Conservation (phyloP, 2,888 invertebrate species). For the Harmothoe impar region DNA sequence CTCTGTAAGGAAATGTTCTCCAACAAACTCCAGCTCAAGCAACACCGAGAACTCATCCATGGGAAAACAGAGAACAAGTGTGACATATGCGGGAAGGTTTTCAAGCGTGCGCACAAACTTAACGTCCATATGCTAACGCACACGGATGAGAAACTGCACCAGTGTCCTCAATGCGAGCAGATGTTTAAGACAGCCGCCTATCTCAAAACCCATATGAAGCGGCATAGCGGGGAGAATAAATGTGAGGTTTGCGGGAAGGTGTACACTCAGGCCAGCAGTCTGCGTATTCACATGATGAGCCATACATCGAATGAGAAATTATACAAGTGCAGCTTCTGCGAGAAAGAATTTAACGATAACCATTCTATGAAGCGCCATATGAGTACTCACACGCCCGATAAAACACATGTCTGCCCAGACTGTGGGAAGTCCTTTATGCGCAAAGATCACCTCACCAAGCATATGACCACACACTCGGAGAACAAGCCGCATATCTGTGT, state of each 20-base stretch:
- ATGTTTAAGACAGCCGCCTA: neutral
- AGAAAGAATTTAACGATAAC: neutral
- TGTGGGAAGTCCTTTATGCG: slow-evolving; percentile 10
- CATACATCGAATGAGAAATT: neutral
- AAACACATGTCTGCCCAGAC: neutral
- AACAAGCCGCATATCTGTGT: neutral
- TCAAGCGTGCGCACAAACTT: neutral
- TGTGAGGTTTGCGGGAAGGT: neutral
- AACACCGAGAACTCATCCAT: neutral
- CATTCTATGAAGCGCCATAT: neutral
- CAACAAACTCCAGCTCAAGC: neutral
- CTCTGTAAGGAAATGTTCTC: neutral
- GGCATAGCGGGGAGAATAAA: neutral
- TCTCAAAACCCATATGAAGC: neutral
- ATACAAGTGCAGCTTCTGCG: neutral
- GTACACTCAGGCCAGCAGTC: neutral
- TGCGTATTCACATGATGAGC: neutral
- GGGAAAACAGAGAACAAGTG: neutral
- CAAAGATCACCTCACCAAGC: slow-evolving; percentile 45
- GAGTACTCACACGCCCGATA: neutral
- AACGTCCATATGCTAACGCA: neutral
- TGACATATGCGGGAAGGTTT: neutral
- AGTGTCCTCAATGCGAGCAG: neutral
- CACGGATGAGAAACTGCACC: neutral
- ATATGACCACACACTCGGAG: slow-evolving; percentile 18